A percentile compares a stretch with the other conserved stretches of the same genome.
phyloP scores from a whole-genome alignment of 2,888 invertebrate species.

The Epiblema foenella region DNA sequence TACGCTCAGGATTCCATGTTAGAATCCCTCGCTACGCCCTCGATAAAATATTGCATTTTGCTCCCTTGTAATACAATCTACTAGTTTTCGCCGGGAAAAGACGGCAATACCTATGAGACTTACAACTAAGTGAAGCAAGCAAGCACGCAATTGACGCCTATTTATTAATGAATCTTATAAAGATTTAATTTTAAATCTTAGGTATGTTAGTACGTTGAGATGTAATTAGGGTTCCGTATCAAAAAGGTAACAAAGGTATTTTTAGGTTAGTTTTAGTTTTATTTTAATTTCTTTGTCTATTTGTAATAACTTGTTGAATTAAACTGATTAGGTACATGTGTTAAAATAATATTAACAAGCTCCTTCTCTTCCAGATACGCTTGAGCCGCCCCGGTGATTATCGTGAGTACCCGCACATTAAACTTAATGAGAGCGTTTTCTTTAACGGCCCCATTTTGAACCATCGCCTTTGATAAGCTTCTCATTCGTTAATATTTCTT shows the following conservation, averaged over 20 bases:
- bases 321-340: background rate
- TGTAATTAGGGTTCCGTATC: background rate
- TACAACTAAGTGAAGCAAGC: background rate
- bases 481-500: constrained; percentile 20
- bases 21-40: too few species aligned
- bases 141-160: too few species aligned
- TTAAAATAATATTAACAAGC: constrained; percentile 29
- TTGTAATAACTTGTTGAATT: too few species aligned
- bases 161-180: constrained; percentile 19
- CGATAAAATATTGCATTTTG: too few species aligned
- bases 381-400: constrained; percentile 24
- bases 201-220: constrained; percentile 10
- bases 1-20: too few species aligned
- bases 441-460: constrained; percentile 11
- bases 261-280: too few species aligned
- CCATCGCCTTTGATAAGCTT: constrained; percentile 21
- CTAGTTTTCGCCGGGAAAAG: too few species aligned
- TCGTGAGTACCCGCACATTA: constrained; percentile 37
- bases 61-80: too few species aligned
- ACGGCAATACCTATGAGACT: background rate
- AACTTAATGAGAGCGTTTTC: constrained; percentile 32
- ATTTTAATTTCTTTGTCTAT: too few species aligned
- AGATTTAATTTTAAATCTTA: constrained; percentile 28
- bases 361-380: constrained; percentile 33
- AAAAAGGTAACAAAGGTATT: too few species aligned